phyloP scores from a whole-genome alignment of 2,888 invertebrate species.

The Spilarctia lutea region DNA sequence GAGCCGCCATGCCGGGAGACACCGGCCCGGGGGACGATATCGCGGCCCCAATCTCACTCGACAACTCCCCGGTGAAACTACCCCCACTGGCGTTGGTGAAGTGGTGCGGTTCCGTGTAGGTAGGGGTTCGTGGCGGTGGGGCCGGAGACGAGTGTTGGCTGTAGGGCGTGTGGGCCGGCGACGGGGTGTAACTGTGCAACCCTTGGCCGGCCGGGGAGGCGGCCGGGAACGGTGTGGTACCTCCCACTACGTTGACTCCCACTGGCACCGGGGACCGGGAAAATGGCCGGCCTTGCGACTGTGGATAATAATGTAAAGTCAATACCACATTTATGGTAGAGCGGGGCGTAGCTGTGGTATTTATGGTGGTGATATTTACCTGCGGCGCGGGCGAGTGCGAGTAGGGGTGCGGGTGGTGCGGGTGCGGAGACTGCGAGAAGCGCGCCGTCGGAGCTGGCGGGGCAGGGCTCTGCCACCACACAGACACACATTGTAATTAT shows the following conservation, averaged over 20 bases:
- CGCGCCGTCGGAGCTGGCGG: constrained; percentile 57
- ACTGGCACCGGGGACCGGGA: constrained; percentile 70
- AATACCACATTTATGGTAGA: too few relatives aligned
- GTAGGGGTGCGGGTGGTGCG: constrained; percentile 67
- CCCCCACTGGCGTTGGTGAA: constrained; percentile 49
- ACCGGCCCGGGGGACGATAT: constrained; percentile 91
- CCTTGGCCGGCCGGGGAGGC: constrained; percentile 65
- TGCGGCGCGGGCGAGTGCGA: constrained; percentile 68
- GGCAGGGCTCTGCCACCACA: constrained; percentile 54
- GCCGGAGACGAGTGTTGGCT: constrained; percentile 80
- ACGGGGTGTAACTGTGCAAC: constrained; percentile 72
- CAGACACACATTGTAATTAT: not conserved
- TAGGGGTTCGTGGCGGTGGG: constrained; percentile 65
- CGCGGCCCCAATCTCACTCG: constrained; percentile 92
- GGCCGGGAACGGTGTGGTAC: constrained; percentile 68
- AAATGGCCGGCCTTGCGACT: constrained; percentile 63
- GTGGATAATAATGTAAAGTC: constrained; percentile 2
- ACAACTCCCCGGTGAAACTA: constrained; percentile 89
- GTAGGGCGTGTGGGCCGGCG: constrained; percentile 81
- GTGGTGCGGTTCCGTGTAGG: constrained; percentile 59
- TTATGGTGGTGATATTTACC: constrained; percentile 37
- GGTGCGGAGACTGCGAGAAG: constrained; percentile 62
- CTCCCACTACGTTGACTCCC: constrained; percentile 36
- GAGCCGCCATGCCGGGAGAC: constrained; percentile 89
- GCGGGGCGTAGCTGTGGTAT: too few relatives aligned